Conservation (phyloP, 2,113 vertebrate species). For the Oreotrochilus melanogaster region DNA sequence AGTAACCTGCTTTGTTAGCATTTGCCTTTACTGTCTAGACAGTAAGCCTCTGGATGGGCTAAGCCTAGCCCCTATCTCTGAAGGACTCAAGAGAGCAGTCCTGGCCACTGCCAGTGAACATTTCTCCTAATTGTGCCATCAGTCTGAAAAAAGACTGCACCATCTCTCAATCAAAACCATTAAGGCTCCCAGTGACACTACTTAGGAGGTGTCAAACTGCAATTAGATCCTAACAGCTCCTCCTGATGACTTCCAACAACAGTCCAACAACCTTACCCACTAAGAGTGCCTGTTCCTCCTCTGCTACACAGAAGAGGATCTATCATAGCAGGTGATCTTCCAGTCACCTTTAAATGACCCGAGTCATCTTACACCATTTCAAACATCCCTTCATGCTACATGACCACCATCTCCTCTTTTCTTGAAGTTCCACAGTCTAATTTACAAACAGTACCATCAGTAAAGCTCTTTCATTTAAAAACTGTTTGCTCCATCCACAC, state of each 20-base stretch:
- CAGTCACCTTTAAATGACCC: not conserved
- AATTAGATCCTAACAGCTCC: not conserved
- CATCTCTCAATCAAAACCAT: not conserved
- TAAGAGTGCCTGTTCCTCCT: not conserved
- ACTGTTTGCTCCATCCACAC: not conserved
- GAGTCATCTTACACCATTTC: not conserved
- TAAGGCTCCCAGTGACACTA: not conserved
- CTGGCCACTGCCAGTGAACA: not conserved
- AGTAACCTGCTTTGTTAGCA: not conserved
- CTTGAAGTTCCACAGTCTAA: not conserved
- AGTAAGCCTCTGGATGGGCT: not conserved
- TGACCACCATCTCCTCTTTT: not conserved
- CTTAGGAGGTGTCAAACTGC: not conserved
- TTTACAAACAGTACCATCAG: not conserved
- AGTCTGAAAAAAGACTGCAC: not conserved
- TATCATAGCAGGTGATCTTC: not conserved
- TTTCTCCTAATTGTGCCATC: not conserved
- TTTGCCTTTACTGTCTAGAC: not conserved
- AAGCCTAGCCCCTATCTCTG: not conserved
- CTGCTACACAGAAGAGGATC: accelerated
- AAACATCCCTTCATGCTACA: accelerated
- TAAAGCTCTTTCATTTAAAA: not conserved
- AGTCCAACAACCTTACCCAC: not conserved
- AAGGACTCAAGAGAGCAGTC: not conserved
- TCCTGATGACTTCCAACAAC: not conserved